Conservation (phyloP, 2,113 vertebrate species). For the Grallaria varia region DNA sequence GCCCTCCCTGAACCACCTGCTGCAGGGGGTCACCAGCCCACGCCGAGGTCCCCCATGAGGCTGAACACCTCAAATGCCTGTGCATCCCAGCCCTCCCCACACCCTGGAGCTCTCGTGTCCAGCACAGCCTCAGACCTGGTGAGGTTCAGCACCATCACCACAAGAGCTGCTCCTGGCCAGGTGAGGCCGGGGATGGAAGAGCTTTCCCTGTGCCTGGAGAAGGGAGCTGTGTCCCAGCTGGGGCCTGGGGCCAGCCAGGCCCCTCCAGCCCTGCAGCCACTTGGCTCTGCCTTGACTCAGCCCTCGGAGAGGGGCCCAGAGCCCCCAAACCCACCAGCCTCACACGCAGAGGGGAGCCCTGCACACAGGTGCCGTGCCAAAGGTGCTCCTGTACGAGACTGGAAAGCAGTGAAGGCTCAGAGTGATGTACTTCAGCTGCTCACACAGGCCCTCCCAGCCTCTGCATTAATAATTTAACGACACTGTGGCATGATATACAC, state of each 20-base stretch:
- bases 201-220: not conserved
- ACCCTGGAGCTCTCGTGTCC: not conserved
- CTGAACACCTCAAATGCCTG: not conserved
- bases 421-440: not conserved
- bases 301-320: not conserved
- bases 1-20: not conserved
- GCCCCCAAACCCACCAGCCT: not conserved
- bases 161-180: not conserved
- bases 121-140: not conserved
- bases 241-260: not conserved
- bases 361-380: not conserved
- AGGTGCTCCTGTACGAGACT: not conserved
- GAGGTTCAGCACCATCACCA: not conserved
- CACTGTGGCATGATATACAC: not conserved
- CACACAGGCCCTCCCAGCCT: not conserved
- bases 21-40: not conserved
- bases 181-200: not conserved
- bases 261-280: not conserved
- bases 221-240: not conserved
- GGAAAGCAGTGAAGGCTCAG: not conserved
- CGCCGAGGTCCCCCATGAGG: not conserved
- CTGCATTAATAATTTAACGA: conserved; percentile 27
- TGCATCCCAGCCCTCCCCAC: no score
- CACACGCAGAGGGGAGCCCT: not conserved
- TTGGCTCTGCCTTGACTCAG: not conserved